Evolutionary conservation across 2,113 vertebrate genomes (phyloP).

Genomic region (Shinisaurus crocodilurus): DNA sequence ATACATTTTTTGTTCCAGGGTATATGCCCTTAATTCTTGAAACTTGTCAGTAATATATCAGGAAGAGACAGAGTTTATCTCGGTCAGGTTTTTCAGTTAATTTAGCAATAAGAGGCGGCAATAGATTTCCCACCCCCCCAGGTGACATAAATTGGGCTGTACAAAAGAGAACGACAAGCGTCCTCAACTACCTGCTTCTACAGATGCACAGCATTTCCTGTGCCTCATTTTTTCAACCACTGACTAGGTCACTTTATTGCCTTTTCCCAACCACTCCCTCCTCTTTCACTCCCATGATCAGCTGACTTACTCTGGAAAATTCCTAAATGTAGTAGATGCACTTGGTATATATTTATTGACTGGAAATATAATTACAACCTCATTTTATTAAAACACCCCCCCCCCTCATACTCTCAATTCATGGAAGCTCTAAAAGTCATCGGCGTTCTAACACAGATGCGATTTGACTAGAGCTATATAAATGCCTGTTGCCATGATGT

Average conservation of each 20-base stretch:
- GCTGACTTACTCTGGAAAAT: background rate
- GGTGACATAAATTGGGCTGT: background rate
- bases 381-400: background rate
- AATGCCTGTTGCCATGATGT: background rate
- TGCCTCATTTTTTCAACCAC: background rate
- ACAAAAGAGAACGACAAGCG: background rate
- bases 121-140: background rate
- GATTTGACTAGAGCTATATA: background rate
- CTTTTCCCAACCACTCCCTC: background rate
- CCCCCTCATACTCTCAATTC: background rate
- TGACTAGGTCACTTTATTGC: background rate
- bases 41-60: background rate
- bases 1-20: background rate
- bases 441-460: background rate
- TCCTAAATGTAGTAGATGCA: background rate
- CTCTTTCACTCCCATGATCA: background rate
- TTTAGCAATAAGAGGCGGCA: background rate
- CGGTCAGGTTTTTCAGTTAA: background rate
- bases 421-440: background rate
- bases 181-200: background rate
- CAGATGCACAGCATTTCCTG: background rate
- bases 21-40: background rate
- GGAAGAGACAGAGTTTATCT: background rate
- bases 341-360: background rate
- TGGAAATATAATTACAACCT: background rate